A percentile compares a stretch with the other conserved stretches of the same genome.
Evolutionary conservation across 2,888 invertebrate genomes (phyloP).

Genomic region (Tetramorium bicarinatum): DNA sequence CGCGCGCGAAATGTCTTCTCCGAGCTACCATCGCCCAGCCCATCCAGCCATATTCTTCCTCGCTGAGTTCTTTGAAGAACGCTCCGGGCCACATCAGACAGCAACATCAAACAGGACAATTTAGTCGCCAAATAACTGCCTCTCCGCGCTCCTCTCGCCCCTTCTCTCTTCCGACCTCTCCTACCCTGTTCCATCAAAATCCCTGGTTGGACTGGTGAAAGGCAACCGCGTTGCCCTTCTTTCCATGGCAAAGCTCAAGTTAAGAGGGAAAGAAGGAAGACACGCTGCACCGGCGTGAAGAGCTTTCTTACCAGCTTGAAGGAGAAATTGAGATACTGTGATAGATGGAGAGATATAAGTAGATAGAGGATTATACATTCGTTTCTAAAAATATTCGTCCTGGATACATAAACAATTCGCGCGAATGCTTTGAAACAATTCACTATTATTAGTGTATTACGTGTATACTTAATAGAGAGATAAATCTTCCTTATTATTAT

Average conservation of each 20-base stretch:
- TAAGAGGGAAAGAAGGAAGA: conserved; percentile 2
- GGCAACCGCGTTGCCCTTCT: conserved; percentile 24
- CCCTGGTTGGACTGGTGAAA: conserved; percentile 35
- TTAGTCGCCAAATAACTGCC: conserved; percentile 80
- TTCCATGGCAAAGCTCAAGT: conserved; percentile 47
- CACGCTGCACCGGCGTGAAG: not conserved
- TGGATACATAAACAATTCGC: not conserved
- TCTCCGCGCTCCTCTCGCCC: conserved; percentile 36
- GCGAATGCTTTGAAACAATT: not conserved
- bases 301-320: conserved; percentile 5
- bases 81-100: conserved; percentile 72
- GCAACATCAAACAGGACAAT: conserved; percentile 81
- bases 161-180: not conserved
- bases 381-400: not conserved
- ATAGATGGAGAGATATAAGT: conserved; percentile 30
- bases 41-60: conserved; percentile 35
- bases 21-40: not conserved
- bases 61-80: conserved; percentile 64
- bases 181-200: conserved; percentile 12
- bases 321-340: conserved; percentile 27
- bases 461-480: not conserved
- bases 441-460: not conserved
- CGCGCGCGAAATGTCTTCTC: conserved; percentile 18
- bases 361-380: not conserved
- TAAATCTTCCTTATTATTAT: not conserved